Percentiles rank a stretch among this genome's conserved stretches.
Conservation (phyloP, 2,888 invertebrate genomes). For the Napeogenes sylphis region DNA sequence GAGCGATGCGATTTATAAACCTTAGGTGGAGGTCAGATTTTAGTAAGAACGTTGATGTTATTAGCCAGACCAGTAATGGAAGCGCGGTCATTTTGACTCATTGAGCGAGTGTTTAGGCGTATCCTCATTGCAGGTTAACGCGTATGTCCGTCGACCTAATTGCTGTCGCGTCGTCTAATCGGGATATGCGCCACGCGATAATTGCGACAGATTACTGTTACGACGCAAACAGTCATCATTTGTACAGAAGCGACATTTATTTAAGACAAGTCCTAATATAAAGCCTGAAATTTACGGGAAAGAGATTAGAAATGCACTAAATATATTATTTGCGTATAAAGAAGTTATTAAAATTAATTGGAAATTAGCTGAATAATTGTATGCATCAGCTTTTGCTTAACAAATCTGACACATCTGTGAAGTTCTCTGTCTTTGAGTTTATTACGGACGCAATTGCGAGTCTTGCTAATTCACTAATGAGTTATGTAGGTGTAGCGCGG, state of each 20-base stretch:
- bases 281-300: no score
- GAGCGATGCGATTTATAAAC: constrained; percentile 71
- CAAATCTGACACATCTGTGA: constrained; percentile 41
- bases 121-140: constrained; percentile 76
- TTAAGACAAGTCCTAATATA: background rate
- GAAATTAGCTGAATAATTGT: no score
- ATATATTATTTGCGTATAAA: no score
- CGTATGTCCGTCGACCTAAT: constrained; percentile 76
- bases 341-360: no score
- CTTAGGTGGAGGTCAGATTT: constrained; percentile 44
- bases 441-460: constrained; percentile 70
- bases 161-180: constrained; percentile 73
- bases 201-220: constrained; percentile 68
- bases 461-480: constrained; percentile 75
- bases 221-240: constrained; percentile 25
- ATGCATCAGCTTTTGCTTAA: background rate
- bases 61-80: constrained; percentile 48
- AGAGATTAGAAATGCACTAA: no score
- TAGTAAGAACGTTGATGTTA: constrained; percentile 39
- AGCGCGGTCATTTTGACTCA: constrained; percentile 55
- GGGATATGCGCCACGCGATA: constrained; percentile 76
- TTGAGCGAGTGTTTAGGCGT: constrained; percentile 69
- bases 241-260: constrained; percentile 36
- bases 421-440: constrained; percentile 55
- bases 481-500: constrained; percentile 75